These are phyloP conservation scores for Porites cylindrica DNA, from an alignment of 92 coral and sea anemone species.

Conservation along the genomic window DNA sequence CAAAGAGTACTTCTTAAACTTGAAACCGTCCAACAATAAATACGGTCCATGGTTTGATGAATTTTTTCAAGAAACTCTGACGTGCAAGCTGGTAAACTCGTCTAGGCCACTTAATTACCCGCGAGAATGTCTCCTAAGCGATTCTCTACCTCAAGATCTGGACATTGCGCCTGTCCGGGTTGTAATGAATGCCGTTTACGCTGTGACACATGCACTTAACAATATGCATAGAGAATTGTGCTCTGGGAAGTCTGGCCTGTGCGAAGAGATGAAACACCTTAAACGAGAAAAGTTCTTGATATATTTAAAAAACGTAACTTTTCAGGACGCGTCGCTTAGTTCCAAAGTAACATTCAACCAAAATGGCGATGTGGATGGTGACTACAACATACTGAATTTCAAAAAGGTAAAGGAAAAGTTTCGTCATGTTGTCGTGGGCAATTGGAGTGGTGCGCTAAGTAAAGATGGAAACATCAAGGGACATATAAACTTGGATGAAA, in stretches of 20 bases:
- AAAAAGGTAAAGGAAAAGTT: slow-evolving; percentile 44
- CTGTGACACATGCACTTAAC: slow-evolving; percentile 87
- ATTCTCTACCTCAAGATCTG: slow-evolving; percentile 53
- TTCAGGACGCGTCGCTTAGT: slow-evolving; percentile 78
- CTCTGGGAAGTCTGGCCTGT: slow-evolving; percentile 53
- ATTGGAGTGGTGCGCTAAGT: slow-evolving; percentile 74
- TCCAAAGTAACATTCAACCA: slow-evolving; percentile 74
- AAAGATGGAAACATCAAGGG: slow-evolving; percentile 48
- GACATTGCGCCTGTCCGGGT: slow-evolving; percentile 92
- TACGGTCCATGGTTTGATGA: slow-evolving; percentile 90
- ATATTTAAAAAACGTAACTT: slow-evolving; percentile 82
- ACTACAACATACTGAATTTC: slow-evolving; percentile 87
- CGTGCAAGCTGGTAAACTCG: slow-evolving; percentile 70
- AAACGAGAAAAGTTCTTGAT: slow-evolving; percentile 68
- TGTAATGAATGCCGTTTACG: slow-evolving; percentile 90
- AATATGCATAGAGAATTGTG: slow-evolving; percentile 81
- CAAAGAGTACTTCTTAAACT: slow-evolving; percentile 57
- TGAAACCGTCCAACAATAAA: slow-evolving; percentile 54
- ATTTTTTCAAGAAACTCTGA: slow-evolving; percentile 79
- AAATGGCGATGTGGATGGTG: slow-evolving; percentile 87
- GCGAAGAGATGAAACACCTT: slow-evolving; percentile 64
- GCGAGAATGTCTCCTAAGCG: slow-evolving; percentile 52
- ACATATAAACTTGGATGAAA: slow-evolving; percentile 37
- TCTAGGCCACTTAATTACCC: slow-evolving; percentile 48
- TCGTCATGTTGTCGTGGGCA: slow-evolving; percentile 75